These are phyloP conservation scores for Harmothoe impar DNA, from an alignment of 2,888 invertebrate species.

Conservation along the genomic window DNA sequence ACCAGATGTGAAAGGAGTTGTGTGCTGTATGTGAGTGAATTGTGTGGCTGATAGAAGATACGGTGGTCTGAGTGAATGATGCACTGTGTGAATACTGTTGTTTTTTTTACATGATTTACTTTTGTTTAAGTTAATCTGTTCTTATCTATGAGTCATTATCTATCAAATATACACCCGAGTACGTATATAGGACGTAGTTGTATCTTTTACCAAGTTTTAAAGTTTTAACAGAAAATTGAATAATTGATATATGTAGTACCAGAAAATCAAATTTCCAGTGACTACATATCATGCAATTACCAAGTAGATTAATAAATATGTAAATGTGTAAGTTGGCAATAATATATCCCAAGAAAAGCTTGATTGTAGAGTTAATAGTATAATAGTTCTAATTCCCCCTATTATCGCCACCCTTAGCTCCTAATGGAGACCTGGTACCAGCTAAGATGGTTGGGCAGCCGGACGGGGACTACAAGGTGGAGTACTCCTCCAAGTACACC, in stretches of 20 bases:
- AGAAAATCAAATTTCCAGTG: too few relatives aligned
- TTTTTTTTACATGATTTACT: not conserved
- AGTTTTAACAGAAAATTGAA: too few relatives aligned
- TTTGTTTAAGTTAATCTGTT: not conserved
- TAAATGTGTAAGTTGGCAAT: too few relatives aligned
- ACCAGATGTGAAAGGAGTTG: not conserved
- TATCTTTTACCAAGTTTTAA: too few relatives aligned
- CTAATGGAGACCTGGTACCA: slow-evolving; percentile 87
- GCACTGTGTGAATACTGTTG: not conserved
- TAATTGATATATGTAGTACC: too few relatives aligned
- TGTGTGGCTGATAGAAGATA: not conserved
- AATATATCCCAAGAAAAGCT: too few relatives aligned
- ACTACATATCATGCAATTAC: too few relatives aligned
- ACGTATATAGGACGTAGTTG: too few relatives aligned
- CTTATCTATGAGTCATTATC: too few relatives aligned
- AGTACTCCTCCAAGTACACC: slow-evolving; percentile 86
- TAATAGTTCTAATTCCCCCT: not conserved
- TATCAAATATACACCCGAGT: too few relatives aligned
- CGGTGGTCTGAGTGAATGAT: not conserved
- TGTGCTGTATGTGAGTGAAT: not conserved
- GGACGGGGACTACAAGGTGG: slow-evolving; percentile 95
- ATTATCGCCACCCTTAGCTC: slow-evolving; percentile 77
- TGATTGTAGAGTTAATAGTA: too few relatives aligned
- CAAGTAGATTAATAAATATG: too few relatives aligned
- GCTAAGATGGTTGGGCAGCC: slow-evolving; percentile 98